Evolutionary conservation across 2,888 invertebrate species (phyloP).

Genomic region (Apodemia zela): DNA sequence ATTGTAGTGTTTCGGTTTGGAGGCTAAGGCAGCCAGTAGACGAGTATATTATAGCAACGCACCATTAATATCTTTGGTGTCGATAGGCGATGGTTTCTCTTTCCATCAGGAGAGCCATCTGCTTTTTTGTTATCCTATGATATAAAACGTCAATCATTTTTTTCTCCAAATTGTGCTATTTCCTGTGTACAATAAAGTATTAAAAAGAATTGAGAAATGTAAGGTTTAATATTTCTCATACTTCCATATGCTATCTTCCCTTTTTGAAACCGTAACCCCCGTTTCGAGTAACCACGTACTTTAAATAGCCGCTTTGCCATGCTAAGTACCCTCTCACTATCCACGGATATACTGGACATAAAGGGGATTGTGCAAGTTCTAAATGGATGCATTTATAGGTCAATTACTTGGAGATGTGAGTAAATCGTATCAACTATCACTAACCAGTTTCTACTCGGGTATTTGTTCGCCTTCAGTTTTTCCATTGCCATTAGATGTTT

Average conservation of each 20-base stretch:
- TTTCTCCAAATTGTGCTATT: no score
- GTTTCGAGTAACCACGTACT: slow-evolving; percentile 8
- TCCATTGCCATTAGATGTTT: neutral
- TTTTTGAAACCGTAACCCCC: neutral
- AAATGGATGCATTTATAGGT: slow-evolving; percentile 1
- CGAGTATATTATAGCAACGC: no score
- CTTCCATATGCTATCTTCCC: neutral
- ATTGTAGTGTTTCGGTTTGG: no score
- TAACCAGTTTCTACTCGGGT: neutral
- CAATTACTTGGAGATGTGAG: neutral
- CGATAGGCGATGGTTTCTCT: no score
- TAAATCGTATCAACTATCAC: no score
- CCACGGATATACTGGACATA: neutral
- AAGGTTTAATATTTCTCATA: neutral
- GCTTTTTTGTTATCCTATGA: no score
- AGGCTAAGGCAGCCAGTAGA: no score
- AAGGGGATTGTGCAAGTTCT: slow-evolving; percentile 6
- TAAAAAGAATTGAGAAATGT: neutral
- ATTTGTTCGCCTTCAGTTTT: neutral
- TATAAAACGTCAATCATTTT: no score
- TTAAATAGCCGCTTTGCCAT: slow-evolving; percentile 15
- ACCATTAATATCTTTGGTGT: no score
- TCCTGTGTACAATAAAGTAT: no score
- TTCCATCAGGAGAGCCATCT: no score
- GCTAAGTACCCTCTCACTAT: neutral